Conservation (phyloP, 92 coral and sea anemone genomes). For the Epizoanthus stellaris region DNA sequence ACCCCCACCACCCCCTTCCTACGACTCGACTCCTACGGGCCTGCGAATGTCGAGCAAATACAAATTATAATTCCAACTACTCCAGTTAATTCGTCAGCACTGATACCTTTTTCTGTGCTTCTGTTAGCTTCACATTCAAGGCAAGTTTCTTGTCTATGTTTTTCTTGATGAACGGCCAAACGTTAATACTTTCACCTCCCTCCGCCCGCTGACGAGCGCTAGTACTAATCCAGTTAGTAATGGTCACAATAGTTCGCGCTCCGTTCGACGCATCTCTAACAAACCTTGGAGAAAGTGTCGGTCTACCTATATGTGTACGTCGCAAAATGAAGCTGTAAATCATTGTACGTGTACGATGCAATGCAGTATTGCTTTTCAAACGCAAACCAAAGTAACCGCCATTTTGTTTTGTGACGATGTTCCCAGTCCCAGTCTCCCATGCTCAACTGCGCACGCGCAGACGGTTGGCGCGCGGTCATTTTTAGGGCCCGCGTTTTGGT, state of each 20-base stretch:
- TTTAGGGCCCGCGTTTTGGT: too few relatives aligned
- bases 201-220: background rate
- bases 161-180: constrained; percentile 31
- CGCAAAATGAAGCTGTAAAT: constrained; percentile 6
- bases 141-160: constrained; percentile 3
- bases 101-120: constrained; percentile 36
- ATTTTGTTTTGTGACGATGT: background rate
- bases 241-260: background rate
- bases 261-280: background rate
- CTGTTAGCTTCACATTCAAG: constrained; percentile 19
- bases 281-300: background rate
- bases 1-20: too few relatives aligned
- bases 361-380: background rate
- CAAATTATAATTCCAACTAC: too few relatives aligned
- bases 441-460: too few relatives aligned
- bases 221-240: background rate
- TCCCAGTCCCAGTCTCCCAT: constrained; percentile 1
- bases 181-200: background rate
- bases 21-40: too few relatives aligned
- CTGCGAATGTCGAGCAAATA: too few relatives aligned
- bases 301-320: background rate
- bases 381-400: background rate
- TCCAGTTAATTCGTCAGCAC: background rate
- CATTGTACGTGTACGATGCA: background rate
- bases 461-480: too few relatives aligned